Evolutionary conservation across 2,797 vertebrate genomes (phyloP).

Genomic region (Natrix natrix): DNA sequence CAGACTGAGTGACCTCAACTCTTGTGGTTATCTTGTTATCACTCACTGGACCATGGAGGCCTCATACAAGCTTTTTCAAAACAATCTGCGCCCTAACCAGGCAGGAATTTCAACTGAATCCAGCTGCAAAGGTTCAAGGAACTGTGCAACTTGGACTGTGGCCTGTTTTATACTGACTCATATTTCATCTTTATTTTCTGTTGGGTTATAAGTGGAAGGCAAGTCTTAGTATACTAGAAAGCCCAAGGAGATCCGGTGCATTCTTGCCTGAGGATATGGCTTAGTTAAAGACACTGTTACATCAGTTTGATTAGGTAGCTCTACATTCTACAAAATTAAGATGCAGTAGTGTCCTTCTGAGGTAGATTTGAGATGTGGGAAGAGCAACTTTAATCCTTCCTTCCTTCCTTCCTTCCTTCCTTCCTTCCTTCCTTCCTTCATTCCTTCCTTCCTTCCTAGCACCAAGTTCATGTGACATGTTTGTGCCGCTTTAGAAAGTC

Average conservation of each 20-base stretch:
- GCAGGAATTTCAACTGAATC: conserved; percentile 52
- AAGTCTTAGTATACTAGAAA: neutral
- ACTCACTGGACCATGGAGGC: conserved; percentile 18
- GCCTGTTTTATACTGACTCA: conserved; percentile 13
- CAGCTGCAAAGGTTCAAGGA: conserved; percentile 56
- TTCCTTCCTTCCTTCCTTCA: neutral
- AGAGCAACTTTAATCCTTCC: neutral
- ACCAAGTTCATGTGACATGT: too few species aligned
- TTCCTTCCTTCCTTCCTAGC: neutral
- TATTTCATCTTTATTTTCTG: conserved; percentile 45
- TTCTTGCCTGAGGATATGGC: neutral
- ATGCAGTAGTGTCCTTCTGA: neutral
- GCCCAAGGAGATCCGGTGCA: neutral
- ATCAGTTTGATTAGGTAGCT: neutral
- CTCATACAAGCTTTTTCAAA: conserved; percentile 3
- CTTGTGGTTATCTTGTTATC: conserved; percentile 31
- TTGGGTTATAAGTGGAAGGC: conserved; percentile 1
- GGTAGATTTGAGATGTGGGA: neutral
- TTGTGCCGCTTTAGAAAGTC: too few species aligned
- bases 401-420: neutral
- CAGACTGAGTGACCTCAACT: neutral
- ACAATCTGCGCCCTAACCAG: conserved; percentile 38
- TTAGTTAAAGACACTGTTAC: neutral
- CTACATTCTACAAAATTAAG: neutral
- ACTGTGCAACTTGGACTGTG: conserved; percentile 52